Percentiles rank a stretch among this genome's conserved stretches.
Conservation (phyloP, 2,797 vertebrate species). For the Chrysocyon brachyurus region DNA sequence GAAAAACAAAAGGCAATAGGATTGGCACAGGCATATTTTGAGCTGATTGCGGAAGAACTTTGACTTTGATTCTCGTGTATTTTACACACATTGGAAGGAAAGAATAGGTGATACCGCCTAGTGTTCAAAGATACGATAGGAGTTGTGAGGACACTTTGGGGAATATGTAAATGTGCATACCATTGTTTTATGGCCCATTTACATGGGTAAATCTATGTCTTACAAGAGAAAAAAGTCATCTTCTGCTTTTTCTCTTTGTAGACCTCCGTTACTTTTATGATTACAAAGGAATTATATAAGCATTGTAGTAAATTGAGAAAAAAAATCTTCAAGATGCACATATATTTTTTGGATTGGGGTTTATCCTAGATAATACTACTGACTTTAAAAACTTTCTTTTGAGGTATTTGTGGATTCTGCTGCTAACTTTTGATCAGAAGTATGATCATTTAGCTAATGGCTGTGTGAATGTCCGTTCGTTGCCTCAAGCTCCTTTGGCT, state of each 20-base stretch:
- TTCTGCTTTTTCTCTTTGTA: not conserved
- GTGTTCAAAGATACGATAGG: not conserved
- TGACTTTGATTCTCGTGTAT: not conserved
- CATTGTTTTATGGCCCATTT: not conserved
- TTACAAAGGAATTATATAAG: not conserved
- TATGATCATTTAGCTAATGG: not conserved
- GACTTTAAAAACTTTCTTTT: conserved; percentile 80
- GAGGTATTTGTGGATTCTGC: not conserved
- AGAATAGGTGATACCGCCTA: not conserved
- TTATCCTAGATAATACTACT: not conserved
- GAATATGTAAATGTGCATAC: not conserved
- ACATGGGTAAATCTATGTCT: too few species aligned
- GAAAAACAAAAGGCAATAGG: not conserved
- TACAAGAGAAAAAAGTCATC: too few species aligned
- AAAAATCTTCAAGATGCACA: not conserved
- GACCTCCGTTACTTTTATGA: not conserved
- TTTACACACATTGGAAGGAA: not conserved
- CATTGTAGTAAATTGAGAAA: conserved; percentile 25
- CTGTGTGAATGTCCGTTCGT: not conserved
- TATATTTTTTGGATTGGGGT: not conserved
- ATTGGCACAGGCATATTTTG: not conserved
- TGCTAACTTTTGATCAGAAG: not conserved
- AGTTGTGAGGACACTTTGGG: not conserved
- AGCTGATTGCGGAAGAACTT: not conserved
- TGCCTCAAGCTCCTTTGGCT: not conserved